These are phyloP conservation scores for Chlorodrepanis virens DNA, from an alignment of 2,113 vertebrate genomes.

Conservation along the genomic window DNA sequence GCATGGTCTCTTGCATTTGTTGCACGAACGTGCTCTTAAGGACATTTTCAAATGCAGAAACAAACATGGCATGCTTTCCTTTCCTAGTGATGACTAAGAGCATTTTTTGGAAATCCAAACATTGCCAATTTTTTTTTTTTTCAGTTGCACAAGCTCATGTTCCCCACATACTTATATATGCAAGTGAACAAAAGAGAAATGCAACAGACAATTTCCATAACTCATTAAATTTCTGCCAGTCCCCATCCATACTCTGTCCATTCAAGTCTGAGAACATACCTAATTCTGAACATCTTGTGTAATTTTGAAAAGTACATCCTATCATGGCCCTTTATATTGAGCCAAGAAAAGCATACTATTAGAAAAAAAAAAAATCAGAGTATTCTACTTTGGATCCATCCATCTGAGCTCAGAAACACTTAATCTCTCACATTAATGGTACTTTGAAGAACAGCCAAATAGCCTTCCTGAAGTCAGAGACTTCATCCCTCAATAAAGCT, in stretches of 20 bases:
- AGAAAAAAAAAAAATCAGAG: not conserved
- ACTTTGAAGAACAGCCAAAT: constrained; percentile 3
- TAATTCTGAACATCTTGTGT: not conserved
- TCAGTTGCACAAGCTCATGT: not conserved
- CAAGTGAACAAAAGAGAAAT: not conserved
- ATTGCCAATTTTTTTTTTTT: not conserved
- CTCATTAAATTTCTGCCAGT: not conserved
- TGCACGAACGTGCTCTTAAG: not conserved
- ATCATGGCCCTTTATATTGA: not conserved
- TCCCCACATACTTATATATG: not conserved
- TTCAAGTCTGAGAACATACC: not conserved
- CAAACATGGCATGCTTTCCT: accelerated
- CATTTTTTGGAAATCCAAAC: not conserved
- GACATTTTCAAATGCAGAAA: not conserved
- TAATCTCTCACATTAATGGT: not conserved
- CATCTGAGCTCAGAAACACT: not conserved
- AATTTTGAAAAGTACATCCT: not conserved
- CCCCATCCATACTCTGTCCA: not conserved
- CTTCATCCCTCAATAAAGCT: not conserved
- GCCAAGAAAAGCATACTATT: not conserved
- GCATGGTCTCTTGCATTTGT: not conserved
- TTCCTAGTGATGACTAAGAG: not conserved
- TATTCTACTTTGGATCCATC: not conserved
- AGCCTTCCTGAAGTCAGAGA: not conserved
- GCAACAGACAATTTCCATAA: not conserved